phyloP scores from a whole-genome alignment of 2,888 invertebrate species.

The Polyommatus icarus region DNA sequence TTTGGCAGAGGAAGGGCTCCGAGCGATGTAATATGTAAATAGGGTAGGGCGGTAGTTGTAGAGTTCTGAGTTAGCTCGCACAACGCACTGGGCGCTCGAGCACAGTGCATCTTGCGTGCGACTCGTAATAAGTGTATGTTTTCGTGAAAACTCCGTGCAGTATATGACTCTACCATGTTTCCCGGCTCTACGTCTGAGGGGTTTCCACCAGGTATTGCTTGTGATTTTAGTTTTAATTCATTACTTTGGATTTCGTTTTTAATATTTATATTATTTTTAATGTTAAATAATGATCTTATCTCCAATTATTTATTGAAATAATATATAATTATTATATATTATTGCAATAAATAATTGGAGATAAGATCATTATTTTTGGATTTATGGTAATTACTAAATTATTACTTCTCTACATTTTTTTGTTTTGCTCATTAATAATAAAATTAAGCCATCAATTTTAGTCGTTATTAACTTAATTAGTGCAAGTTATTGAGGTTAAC shows the following conservation, averaged over 20 bases:
- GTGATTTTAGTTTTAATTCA: constrained; percentile 1
- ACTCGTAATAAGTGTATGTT: constrained; percentile 41
- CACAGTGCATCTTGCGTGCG: constrained; percentile 47
- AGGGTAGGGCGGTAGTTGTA: constrained; percentile 75
- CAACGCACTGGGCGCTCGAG: constrained; percentile 49
- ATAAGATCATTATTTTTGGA: too few relatives aligned
- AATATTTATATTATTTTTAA: not conserved
- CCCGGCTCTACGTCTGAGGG: constrained; percentile 69
- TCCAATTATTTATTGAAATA: too few relatives aligned
- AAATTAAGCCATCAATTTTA: not conserved
- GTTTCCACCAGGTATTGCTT: constrained; percentile 61
- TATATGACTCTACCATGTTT: constrained; percentile 54
- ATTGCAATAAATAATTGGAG: too few relatives aligned
- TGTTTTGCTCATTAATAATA: not conserved
- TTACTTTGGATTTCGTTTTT: not conserved
- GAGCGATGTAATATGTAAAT: constrained; percentile 71
- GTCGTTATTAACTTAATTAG: not conserved
- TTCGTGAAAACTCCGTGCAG: constrained; percentile 7
- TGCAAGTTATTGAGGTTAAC: not conserved
- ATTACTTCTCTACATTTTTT: not conserved
- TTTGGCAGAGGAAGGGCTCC: constrained; percentile 77
- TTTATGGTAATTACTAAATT: not conserved
- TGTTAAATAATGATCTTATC: too few relatives aligned
- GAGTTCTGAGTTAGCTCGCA: constrained; percentile 55
- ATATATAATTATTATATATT: too few relatives aligned